Evolutionary conservation across 2,888 invertebrate genomes (phyloP).

Genomic region (Mongoloraphidia duomilia): DNA sequence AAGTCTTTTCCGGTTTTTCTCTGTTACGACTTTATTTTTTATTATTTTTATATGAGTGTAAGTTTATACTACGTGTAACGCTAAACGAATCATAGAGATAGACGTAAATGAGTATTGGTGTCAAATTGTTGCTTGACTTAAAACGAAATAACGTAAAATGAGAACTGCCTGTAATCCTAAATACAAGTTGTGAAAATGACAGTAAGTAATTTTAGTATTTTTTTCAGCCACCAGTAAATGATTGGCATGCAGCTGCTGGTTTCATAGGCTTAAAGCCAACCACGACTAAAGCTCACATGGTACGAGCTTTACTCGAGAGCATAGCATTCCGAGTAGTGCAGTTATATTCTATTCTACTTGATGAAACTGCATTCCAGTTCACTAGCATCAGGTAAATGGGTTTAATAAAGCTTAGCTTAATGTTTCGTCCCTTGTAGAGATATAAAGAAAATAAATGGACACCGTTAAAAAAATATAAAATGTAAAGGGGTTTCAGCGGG

Average conservation of each 20-base stretch:
- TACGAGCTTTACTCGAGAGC: slow-evolving; percentile 73
- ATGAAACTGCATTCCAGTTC: slow-evolving; percentile 49
- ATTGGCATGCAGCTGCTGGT: slow-evolving; percentile 68
- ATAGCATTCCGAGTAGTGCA: slow-evolving; percentile 70
- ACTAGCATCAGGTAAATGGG: slow-evolving; percentile 40
- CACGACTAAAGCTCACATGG: slow-evolving; percentile 61
- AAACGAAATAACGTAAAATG: background rate
- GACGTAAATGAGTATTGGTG: no score
- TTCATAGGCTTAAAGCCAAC: slow-evolving; percentile 66
- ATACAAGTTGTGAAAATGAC: background rate
- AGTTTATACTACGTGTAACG: no score
- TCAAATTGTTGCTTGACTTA: no score
- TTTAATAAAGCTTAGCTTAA: no score
- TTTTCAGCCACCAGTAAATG: slow-evolving; percentile 74
- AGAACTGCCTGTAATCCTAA: background rate
- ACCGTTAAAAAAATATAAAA: background rate
- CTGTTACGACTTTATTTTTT: no score
- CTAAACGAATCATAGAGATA: no score
- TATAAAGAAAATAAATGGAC: background rate
- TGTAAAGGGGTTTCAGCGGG: no score
- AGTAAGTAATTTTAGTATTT: background rate
- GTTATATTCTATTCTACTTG: slow-evolving; percentile 54
- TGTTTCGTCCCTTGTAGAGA: background rate
- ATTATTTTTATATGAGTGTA: no score
- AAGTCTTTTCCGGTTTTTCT: no score